These are phyloP conservation scores for Corythaixoides concolor DNA, from an alignment of 2,113 vertebrate genomes.

Conservation along the genomic window DNA sequence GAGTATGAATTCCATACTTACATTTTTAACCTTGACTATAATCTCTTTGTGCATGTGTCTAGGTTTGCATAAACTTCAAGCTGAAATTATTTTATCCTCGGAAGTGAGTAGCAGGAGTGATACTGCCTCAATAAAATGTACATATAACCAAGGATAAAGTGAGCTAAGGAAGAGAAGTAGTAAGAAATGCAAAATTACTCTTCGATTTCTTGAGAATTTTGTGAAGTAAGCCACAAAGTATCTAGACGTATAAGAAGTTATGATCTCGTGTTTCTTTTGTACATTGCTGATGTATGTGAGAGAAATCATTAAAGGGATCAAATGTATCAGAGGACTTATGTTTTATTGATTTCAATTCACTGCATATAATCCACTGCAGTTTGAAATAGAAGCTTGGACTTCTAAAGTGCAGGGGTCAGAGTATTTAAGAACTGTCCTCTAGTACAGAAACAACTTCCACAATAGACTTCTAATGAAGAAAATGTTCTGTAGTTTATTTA, in stretches of 20 bases:
- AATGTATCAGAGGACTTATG: neutral
- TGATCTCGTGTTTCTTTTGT: neutral
- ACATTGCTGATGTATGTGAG: neutral
- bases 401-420: neutral
- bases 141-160: neutral
- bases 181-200: neutral
- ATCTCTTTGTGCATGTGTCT: neutral
- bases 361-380: neutral
- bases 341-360: neutral
- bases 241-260: neutral
- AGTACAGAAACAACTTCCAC: neutral
- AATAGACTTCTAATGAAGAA: neutral
- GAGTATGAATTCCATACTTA: conserved; percentile 4
- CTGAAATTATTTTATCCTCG: conserved; percentile 6
- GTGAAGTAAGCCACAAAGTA: neutral
- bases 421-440: neutral
- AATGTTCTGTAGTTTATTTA: neutral
- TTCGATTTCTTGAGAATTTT: neutral
- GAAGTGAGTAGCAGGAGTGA: neutral
- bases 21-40: conserved; percentile 12
- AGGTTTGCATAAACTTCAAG: neutral
- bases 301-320: neutral
- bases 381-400: neutral
- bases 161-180: neutral
- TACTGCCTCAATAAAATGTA: neutral